Base-by-base conservation (phyloP, 2,797 vertebrate species). In the Eulemur rubriventer region DNA sequence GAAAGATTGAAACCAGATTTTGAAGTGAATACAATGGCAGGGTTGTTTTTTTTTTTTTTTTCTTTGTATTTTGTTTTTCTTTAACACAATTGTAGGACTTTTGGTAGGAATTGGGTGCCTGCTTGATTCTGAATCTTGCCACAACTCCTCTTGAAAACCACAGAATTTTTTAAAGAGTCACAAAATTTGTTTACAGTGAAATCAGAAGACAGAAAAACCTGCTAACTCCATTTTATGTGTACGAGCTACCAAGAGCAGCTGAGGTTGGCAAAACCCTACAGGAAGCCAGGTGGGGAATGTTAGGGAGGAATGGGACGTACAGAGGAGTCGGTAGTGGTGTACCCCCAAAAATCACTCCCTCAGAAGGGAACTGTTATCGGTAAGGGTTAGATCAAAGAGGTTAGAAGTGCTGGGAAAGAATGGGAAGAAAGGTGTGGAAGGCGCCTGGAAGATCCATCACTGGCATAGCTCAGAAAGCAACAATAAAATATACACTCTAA, bases 111-210 rank as follows among this genome's bases (percentile, higher is more conserved):
- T 17, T 6, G n/a, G 30, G 18, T 72, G 43, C 52, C 75, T 87
- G 46, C 14, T 83, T 55, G 79, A 92, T 72, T 91, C 78, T 61
- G 61, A 85, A 72, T 91, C 59, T 70, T 85, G 52, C 43, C 82
- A 84, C 52, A 82, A 8, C 30, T 52, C n/a, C n/a, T 95, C 75
- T 81, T 94, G 75, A 67, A 96, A 84, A 67, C n/a, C 33, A 76
- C 41, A 80, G 24, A 76, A 26, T 18, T 30, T 73, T 52, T 93
- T 26, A 43, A 38, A 46, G 85, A 85, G 33, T 82, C 4, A 17
- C 11, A 72, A 57, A 11, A 65, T 48, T 43, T 95, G 61, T 94
- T 89, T 91, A 55, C 13, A 55, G 22, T 24, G n/a, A 89, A 96
- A 50, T 9, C 33, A 83, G 75, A 43, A 90, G 82, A 83, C 18